Evolutionary conservation across 1,140 invertebrate genomes (phyloP).

Genomic region (Radopholus similis): DNA sequence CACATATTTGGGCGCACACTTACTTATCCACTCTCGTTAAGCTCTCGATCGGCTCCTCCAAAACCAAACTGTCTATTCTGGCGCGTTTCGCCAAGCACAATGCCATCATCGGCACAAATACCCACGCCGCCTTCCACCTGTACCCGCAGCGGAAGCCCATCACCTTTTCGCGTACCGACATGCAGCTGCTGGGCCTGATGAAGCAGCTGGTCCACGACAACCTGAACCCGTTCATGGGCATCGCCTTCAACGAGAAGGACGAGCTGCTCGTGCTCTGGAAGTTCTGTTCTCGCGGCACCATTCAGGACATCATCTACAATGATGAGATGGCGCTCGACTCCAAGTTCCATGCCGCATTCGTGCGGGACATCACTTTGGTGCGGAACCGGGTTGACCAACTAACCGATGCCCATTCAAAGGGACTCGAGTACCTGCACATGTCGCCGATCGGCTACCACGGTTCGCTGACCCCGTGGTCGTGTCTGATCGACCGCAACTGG

Average conservation of each 20-base stretch:
- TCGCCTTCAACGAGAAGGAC: conserved; percentile 59
- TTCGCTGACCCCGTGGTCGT: conserved; percentile 54
- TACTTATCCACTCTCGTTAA: conserved; percentile 20
- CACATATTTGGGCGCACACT: background rate
- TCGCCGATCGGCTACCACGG: conserved; percentile 57
- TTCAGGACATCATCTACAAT: conserved; percentile 59
- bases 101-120: conserved; percentile 58
- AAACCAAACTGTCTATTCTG: conserved; percentile 58
- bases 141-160: conserved; percentile 57
- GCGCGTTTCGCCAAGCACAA: conserved; percentile 56
- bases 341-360: conserved; percentile 58
- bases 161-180: conserved; percentile 43
- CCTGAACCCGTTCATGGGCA: conserved; percentile 57
- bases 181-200: conserved; percentile 43
- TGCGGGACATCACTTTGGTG: conserved; percentile 56
- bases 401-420: conserved; percentile 23
- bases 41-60: conserved; percentile 55
- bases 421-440: conserved; percentile 55
- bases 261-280: conserved; percentile 58
- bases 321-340: conserved; percentile 49
- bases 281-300: conserved; percentile 56
- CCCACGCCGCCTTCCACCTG: conserved; percentile 55
- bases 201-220: conserved; percentile 54
- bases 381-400: background rate
- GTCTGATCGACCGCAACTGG: conserved; percentile 58